These are phyloP conservation scores for Phyllostomus hastatus DNA, from an alignment of 2,113 vertebrate genomes.

Conservation along the genomic window DNA sequence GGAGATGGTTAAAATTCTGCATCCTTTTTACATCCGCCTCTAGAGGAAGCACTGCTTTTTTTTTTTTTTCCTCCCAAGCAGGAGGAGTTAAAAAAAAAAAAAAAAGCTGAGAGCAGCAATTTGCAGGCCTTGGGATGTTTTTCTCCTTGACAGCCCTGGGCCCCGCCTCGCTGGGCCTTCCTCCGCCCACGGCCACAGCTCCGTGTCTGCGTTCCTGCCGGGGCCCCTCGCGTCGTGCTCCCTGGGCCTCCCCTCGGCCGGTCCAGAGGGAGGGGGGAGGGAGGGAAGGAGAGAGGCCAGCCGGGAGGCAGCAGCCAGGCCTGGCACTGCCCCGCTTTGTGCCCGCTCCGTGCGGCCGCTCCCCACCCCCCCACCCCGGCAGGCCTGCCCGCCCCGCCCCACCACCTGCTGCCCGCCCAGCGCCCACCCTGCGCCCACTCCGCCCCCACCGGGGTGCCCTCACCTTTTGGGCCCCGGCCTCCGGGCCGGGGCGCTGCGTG, in stretches of 20 bases:
- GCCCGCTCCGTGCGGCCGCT: neutral
- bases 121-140: slow-evolving; percentile 71
- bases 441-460: slow-evolving; percentile 45
- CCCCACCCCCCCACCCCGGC: neutral
- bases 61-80: slow-evolving; percentile 29
- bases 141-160: slow-evolving; percentile 67
- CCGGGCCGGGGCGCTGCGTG: slow-evolving; percentile 51
- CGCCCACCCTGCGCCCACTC: neutral
- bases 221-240: neutral
- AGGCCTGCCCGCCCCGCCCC: neutral
- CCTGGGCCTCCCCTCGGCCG: neutral
- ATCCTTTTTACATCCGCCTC: slow-evolving; percentile 64
- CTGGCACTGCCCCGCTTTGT: slow-evolving; percentile 68
- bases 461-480: slow-evolving; percentile 61
- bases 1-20: slow-evolving; percentile 75
- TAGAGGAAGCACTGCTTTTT: slow-evolving; percentile 66
- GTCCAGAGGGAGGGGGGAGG: neutral
- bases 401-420: neutral
- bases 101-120: slow-evolving; percentile 70
- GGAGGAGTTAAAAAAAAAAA: neutral
- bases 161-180: slow-evolving; percentile 41
- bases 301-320: neutral
- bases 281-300: neutral
- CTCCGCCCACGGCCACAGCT: neutral
- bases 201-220: neutral